Evolutionary conservation across 2,888 invertebrate species (phyloP).

Genomic region (Bhutanitis thaidina): DNA sequence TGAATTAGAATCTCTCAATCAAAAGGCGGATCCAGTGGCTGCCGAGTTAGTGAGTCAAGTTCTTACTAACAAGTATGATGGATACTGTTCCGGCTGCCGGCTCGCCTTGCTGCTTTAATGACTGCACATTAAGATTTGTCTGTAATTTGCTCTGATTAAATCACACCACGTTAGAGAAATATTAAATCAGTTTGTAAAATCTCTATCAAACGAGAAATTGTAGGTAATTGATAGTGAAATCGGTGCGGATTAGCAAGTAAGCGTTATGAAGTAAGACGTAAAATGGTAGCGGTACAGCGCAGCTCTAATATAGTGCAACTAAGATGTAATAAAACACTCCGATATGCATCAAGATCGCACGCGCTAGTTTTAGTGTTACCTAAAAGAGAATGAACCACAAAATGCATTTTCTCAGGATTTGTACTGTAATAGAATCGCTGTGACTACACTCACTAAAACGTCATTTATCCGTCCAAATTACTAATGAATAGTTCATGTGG

Average conservation of each 20-base stretch:
- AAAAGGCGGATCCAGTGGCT: conserved; percentile 16
- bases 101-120: not conserved
- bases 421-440: no score
- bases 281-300: conserved; percentile 2
- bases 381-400: conserved; percentile 7
- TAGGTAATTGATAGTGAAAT: conserved; percentile 15
- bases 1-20: conserved; percentile 4
- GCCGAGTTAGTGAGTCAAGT: conserved; percentile 16
- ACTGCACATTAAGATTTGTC: not conserved
- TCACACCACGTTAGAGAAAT: not conserved
- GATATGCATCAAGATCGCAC: conserved; percentile 20
- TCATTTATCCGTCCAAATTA: no score
- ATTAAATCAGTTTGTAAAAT: conserved; percentile 2
- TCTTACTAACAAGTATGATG: conserved; percentile 5
- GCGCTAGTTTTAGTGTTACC: conserved; percentile 16
- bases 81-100: conserved; percentile 15
- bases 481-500: no score
- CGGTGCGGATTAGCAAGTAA: conserved; percentile 1
- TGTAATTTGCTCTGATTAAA: conserved; percentile 2
- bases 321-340: conserved; percentile 13
- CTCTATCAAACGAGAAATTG: conserved; percentile 8
- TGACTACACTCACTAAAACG: no score
- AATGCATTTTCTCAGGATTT: not conserved
- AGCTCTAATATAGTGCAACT: conserved; percentile 1
- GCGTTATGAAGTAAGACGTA: conserved; percentile 9